Base-by-base conservation (phyloP, 2,888 invertebrate genomes). In the Fabriciana adippe region DNA sequence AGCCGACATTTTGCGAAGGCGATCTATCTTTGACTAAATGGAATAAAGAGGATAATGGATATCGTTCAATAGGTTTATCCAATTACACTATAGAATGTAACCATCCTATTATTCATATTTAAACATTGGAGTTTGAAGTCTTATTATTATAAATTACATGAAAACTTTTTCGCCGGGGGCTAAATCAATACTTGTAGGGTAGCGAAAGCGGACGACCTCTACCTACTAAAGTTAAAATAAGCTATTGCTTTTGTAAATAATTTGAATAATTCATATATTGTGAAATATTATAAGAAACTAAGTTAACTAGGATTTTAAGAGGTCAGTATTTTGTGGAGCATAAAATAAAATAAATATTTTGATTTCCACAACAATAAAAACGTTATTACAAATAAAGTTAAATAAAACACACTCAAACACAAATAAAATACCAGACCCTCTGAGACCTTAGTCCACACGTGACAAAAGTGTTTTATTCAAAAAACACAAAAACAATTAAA, bases 181-280 rank as follows among this genome's bases (percentile, higher is more conserved):
- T 79, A 82, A 85, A 89, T 89, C 88, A 84, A 89, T 89, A 87
- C 81, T 78, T 75, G 78, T 75, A 80, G 80, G 80, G 83, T 72
- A 78, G 78, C 76, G 76, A 77, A 82, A 81, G 79, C 78, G 78
- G 76, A 75, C 83, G 77, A 77, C 77, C 79, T 80, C 79, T 78
- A 73, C 76, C 73, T 55, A 47, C 75, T 78, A 78, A 80, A 81
- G 80, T 81, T 81, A 77, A 78, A 81, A 83, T 81, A 83, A 81
- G 79, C 78, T 68, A 41, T 21, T 51, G 57, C 48, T 55, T 56
- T 69, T 64, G 62, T 63, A 60, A 61, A 55, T 67, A 64, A 57
- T 69, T 64, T 41, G 14, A 50, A n/a, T 16, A 66, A 31, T 57
- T 57, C 26, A 13, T 1, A 47, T 11, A 47, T 48, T 47, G 26